phyloP scores from a whole-genome alignment of 1,140 invertebrate genomes.

The Drosophila sulfurigaster region DNA sequence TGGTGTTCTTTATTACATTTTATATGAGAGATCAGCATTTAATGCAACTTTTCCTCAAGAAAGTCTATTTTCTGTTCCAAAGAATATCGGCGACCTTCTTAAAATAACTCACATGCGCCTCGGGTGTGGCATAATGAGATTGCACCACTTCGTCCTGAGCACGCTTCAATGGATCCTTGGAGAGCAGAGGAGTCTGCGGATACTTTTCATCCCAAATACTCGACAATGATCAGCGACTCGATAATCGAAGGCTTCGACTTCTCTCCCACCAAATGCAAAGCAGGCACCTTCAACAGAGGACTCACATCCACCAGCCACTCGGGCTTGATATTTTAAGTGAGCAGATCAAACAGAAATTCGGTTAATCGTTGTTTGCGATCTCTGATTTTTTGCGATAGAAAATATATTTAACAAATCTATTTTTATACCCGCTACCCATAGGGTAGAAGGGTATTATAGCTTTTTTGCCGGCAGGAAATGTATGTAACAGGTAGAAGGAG shows the following conservation, averaged over 20 bases:
- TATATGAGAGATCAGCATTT: background rate
- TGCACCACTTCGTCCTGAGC: conserved; percentile 87
- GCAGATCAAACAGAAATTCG: too few species aligned
- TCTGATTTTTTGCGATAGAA: too few species aligned
- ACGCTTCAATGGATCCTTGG: conserved; percentile 90
- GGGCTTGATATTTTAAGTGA: conserved; percentile 89
- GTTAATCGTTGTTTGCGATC: too few species aligned
- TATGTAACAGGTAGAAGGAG: too few species aligned
- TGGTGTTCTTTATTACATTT: background rate
- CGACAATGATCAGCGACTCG: conserved; percentile 92
- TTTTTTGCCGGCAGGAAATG: too few species aligned
- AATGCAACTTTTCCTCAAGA: conserved; percentile 25
- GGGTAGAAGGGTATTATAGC: too few species aligned
- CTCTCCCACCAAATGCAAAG: conserved; percentile 89
- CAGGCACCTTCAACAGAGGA: conserved; percentile 91
- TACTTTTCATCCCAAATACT: conserved; percentile 94
- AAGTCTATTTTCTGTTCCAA: conserved; percentile 49
- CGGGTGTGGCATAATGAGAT: conserved; percentile 46
- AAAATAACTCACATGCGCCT: conserved; percentile 54
- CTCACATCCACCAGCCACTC: conserved; percentile 91
- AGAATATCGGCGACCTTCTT: conserved; percentile 35
- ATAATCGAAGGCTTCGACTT: conserved; percentile 87
- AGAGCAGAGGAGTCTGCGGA: conserved; percentile 88
- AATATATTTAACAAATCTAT: too few species aligned
- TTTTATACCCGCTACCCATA: too few species aligned